These are phyloP conservation scores for Sipha flava DNA, from an alignment of 1,140 invertebrate genomes.

Conservation along the genomic window DNA sequence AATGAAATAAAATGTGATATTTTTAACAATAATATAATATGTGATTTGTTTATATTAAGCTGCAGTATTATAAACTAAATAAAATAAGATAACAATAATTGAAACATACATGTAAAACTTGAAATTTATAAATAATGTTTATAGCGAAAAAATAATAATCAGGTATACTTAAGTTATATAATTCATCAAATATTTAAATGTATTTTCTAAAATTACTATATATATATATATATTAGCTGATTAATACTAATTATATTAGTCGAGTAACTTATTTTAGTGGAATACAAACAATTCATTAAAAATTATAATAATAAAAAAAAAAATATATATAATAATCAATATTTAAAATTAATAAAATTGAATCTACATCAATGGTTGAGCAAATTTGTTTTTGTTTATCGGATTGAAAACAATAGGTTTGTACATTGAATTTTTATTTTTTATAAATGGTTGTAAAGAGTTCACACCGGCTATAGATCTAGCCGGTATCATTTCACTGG, in stretches of 20 bases:
- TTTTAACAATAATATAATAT: not conserved
- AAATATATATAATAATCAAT: not conserved
- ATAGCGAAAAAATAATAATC: not conserved
- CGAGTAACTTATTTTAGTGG: not conserved
- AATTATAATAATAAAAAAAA: not conserved
- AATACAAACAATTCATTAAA: not conserved
- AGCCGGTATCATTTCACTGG: conserved; percentile 6
- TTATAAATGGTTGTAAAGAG: conserved; percentile 11
- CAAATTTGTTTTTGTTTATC: conserved; percentile 27
- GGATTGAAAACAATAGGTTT: conserved; percentile 29
- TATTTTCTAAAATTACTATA: not conserved
- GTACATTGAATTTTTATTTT: conserved; percentile 26
- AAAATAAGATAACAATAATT: conserved; percentile 7
- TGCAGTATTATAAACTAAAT: not conserved
- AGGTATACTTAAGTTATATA: not conserved
- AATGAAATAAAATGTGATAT: not conserved
- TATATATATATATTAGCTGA: not conserved
- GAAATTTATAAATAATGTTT: not conserved
- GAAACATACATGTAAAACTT: not conserved
- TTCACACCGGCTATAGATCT: not conserved
- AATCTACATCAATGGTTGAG: conserved; percentile 27
- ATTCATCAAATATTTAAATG: not conserved
- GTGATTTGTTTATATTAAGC: not conserved
- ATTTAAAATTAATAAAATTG: too few relatives aligned
- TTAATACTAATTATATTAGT: not conserved